Conservation (phyloP, 2,888 invertebrate species). For the Drosophila incognita region DNA sequence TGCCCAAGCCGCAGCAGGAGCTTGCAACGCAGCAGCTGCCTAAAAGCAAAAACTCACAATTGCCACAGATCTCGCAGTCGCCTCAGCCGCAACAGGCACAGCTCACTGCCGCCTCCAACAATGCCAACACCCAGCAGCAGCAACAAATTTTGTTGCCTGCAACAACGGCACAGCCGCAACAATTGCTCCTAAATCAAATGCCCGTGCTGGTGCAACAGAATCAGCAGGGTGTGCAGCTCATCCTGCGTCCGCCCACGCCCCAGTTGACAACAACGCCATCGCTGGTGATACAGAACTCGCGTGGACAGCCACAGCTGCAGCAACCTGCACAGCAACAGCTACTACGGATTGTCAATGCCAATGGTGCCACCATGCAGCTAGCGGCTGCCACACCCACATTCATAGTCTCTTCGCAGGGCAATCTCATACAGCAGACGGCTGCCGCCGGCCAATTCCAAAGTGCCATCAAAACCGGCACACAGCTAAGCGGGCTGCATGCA, state of each 20-base stretch:
- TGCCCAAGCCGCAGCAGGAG: slow-evolving; percentile 87
- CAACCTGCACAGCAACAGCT: slow-evolving; percentile 86
- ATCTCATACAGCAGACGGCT: slow-evolving; percentile 84
- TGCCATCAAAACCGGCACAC: slow-evolving; percentile 83
- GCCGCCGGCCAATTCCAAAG: slow-evolving; percentile 83
- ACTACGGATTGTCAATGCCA: slow-evolving; percentile 87
- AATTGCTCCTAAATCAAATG: slow-evolving; percentile 85
- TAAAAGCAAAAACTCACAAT: slow-evolving; percentile 54
- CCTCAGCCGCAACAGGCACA: slow-evolving; percentile 81
- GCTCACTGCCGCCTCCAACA: slow-evolving; percentile 49
- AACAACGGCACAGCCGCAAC: slow-evolving; percentile 80
- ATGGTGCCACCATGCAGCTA: slow-evolving; percentile 87
- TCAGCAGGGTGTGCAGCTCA: slow-evolving; percentile 90
- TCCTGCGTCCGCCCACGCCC: slow-evolving; percentile 88
- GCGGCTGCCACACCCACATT: slow-evolving; percentile 86
- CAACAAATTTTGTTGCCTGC: slow-evolving; percentile 84
- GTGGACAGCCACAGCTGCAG: slow-evolving; percentile 83
- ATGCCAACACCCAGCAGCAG: slow-evolving; percentile 63
- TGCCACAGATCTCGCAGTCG: slow-evolving; percentile 83
- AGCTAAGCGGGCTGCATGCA: slow-evolving; percentile 83
- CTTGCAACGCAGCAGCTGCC: slow-evolving; percentile 52
- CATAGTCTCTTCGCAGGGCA: slow-evolving; percentile 85
- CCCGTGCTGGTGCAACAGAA: slow-evolving; percentile 88
- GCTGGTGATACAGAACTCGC: slow-evolving; percentile 84
- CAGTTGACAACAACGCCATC: slow-evolving; percentile 85